A percentile compares a stretch with the other conserved stretches of the same genome.
phyloP scores from a whole-genome alignment of 2,113 vertebrate genomes.

The Perognathus longimembris region DNA sequence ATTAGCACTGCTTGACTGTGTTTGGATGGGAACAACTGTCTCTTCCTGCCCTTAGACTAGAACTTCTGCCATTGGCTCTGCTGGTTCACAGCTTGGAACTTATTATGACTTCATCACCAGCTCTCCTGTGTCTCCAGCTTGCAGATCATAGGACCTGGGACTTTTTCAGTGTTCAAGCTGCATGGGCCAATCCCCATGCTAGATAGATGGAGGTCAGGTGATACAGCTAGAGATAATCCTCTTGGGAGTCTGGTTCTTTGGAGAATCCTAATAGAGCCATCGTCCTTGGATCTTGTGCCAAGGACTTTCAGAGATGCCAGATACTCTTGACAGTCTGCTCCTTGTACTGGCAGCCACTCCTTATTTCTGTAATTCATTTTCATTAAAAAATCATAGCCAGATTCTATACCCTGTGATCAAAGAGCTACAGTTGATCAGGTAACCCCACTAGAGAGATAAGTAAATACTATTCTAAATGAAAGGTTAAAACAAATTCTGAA shows the following conservation, averaged over 20 bases:
- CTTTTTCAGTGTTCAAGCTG: not conserved
- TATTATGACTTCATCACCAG: not conserved
- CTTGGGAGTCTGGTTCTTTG: not conserved
- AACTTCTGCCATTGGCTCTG: not conserved
- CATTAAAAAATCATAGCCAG: not conserved
- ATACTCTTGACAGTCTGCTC: not conserved
- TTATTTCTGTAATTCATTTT: not conserved
- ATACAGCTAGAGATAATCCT: not conserved
- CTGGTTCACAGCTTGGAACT: not conserved
- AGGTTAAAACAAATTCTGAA: not conserved
- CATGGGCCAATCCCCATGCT: not conserved
- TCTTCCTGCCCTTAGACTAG: not conserved
- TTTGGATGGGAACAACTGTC: not conserved
- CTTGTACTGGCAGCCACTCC: not conserved
- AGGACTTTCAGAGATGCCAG: not conserved
- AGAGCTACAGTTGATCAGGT: not conserved
- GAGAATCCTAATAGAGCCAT: not conserved
- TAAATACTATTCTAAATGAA: not conserved
- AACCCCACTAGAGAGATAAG: not conserved
- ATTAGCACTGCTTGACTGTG: not conserved
- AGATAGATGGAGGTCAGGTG: not conserved
- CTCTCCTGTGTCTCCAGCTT: not conserved
- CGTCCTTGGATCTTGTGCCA: not conserved
- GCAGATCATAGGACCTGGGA: not conserved
- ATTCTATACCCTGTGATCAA: not conserved